Evolutionary conservation across 2,797 vertebrate genomes (phyloP), one percentile per base, ranked within the genome.

Genomic region (Epinephelus coioides): DNA sequence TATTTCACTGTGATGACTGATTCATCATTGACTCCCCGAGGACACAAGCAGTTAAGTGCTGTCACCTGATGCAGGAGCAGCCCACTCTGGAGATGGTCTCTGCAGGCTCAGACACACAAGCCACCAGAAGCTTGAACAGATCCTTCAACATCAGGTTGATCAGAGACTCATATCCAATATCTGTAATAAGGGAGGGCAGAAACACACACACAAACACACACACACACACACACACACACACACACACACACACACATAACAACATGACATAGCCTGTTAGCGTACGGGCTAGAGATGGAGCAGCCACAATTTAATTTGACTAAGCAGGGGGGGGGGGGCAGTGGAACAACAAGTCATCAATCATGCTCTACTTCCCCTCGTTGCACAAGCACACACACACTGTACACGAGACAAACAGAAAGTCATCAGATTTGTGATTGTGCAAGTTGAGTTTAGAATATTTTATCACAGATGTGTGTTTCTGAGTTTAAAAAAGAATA

Each of bases 11-110:
- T 34, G 34, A 4, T 44, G 23, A 7, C 27, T 0, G 63, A 25
- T 43, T 44, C 49, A 0, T 19, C 12, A 17, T 11, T 38, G 46
- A 30, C 10, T 44, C 15, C 21, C 21, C 8, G 30, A 34, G 30
- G 30, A 34, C 2, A 21, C 0, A 1, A 15, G 0, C 18, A 44
- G 17, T 34, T 19, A 13, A 0, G 54, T n/a, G 49, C 30, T 0
- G n/a, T 92, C 83, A 99, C 98, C 98, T 96, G 91, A 99, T 99
- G 88, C 98, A 99, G 87, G 98, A 99, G 82, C 98, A 99, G 90
- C 98, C 98, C 66, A 99, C 98, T 91, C 98, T 96, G 88, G 98
- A 99, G 94, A 99, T 98, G 88, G 96, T 96, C 92, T 99, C 98
- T 0, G 97, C 97, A 46, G 98, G 97, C 69, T 99, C 98, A 46